Percentiles rank a stretch among this genome's conserved stretches.
Evolutionary conservation across 2,113 vertebrate species (phyloP).

Genomic region (Equus przewalskii): DNA sequence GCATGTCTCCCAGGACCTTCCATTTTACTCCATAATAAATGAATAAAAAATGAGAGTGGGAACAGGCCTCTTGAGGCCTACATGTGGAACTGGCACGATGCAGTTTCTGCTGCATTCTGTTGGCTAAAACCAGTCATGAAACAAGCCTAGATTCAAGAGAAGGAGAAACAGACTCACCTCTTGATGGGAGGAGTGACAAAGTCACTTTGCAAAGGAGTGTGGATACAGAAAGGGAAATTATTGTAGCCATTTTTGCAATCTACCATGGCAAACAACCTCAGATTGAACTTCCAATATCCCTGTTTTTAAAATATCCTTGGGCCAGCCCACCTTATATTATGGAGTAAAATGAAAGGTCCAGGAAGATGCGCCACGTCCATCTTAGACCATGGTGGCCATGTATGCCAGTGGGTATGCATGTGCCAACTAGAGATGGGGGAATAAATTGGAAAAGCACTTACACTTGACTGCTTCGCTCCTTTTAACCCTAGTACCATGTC

Average conservation of each 20-base stretch:
- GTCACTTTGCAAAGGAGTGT: neutral
- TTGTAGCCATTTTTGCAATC: neutral
- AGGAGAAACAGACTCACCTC: neutral
- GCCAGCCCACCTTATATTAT: neutral
- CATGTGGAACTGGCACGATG: neutral
- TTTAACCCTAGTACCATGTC: neutral
- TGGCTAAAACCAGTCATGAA: neutral
- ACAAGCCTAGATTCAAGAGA: neutral
- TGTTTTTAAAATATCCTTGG: neutral
- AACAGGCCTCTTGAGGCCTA: neutral
- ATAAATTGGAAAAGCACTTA: neutral
- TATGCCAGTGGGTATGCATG: neutral
- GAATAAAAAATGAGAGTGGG: neutral
- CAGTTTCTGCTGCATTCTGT: slow-evolving; percentile 14
- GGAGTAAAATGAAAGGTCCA: neutral
- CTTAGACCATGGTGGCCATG: neutral
- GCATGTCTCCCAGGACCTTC: neutral
- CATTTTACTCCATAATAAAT: neutral
- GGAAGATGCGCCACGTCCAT: neutral
- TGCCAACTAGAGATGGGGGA: neutral
- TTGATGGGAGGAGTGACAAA: neutral
- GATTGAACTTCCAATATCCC: neutral
- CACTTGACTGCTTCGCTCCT: neutral
- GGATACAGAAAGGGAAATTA: neutral
- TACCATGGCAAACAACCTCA: neutral